phyloP scores from a whole-genome alignment of 2,113 vertebrate genomes.

The Platycercus adscitus region DNA sequence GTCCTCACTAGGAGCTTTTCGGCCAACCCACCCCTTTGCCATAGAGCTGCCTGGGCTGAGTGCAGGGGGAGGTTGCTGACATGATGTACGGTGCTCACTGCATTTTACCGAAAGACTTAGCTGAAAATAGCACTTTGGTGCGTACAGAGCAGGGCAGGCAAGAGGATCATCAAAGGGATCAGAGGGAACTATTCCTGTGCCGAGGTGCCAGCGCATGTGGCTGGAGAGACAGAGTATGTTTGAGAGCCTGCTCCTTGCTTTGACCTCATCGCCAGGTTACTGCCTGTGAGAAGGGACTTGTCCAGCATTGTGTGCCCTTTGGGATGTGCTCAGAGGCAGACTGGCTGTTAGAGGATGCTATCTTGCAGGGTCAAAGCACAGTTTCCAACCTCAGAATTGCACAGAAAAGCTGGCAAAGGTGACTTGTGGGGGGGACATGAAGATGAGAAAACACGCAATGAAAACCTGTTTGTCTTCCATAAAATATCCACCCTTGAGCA shows the following conservation, averaged over 20 bases:
- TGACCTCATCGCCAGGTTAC: background rate
- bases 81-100: background rate
- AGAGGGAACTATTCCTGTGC: background rate
- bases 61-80: background rate
- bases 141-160: background rate
- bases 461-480: background rate
- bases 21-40: background rate
- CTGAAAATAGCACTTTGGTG: background rate
- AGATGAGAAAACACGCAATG: background rate
- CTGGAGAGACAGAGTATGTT: background rate
- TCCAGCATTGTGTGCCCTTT: background rate
- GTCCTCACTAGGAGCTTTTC: background rate
- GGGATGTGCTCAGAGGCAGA: background rate
- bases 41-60: background rate
- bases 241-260: background rate
- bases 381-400: background rate
- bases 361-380: background rate
- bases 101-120: background rate
- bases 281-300: background rate
- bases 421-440: background rate
- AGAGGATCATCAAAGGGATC: rapidly evolving
- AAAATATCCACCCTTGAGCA: background rate
- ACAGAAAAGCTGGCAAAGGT: background rate
- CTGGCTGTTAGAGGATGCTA: background rate
- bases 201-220: background rate